Evolutionary conservation across 2,797 vertebrate species (phyloP).

Genomic region (Gouania willdenowi): DNA sequence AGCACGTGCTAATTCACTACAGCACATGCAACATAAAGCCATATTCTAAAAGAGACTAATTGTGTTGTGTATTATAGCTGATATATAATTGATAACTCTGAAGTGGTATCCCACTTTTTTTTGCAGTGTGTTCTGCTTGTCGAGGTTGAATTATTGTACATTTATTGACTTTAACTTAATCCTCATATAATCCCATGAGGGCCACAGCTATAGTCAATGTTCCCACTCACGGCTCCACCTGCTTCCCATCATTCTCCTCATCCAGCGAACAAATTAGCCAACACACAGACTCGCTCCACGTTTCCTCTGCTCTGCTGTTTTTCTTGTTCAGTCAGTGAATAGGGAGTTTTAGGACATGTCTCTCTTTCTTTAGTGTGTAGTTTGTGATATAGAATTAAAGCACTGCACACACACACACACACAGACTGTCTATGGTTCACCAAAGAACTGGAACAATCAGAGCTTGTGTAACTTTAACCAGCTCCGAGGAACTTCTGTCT

Average conservation of each 20-base stretch:
- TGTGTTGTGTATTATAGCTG: too few species aligned
- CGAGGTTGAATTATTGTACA: too few species aligned
- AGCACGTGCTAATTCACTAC: too few species aligned
- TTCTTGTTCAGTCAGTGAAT: conserved; percentile 61
- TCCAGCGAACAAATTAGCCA: conserved; percentile 82
- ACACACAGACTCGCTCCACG: conserved; percentile 79
- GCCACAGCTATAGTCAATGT: conserved; percentile 90
- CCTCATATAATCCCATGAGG: too few species aligned
- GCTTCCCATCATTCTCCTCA: conserved; percentile 77
- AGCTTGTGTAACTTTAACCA: conserved; percentile 16
- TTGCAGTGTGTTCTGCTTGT: too few species aligned
- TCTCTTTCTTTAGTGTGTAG: conserved; percentile 9
- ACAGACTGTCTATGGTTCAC: conserved; percentile 1
- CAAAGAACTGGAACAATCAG: conserved; percentile 2
- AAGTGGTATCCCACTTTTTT: too few species aligned
- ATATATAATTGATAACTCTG: too few species aligned
- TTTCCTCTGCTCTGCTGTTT: conserved; percentile 75
- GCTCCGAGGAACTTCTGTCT: conserved; percentile 2
- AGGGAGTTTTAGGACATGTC: conserved; percentile 22
- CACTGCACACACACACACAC: not conserved
- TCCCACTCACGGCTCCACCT: conserved; percentile 88
- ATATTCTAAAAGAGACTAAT: too few species aligned
- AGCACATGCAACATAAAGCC: too few species aligned
- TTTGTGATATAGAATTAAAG: conserved; percentile 1
- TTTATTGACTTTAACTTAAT: too few species aligned